Evolutionary conservation across 2,888 invertebrate genomes (phyloP), one percentile per base, ranked within the genome.

Genomic region (Leptinotarsa haldemani): DNA sequence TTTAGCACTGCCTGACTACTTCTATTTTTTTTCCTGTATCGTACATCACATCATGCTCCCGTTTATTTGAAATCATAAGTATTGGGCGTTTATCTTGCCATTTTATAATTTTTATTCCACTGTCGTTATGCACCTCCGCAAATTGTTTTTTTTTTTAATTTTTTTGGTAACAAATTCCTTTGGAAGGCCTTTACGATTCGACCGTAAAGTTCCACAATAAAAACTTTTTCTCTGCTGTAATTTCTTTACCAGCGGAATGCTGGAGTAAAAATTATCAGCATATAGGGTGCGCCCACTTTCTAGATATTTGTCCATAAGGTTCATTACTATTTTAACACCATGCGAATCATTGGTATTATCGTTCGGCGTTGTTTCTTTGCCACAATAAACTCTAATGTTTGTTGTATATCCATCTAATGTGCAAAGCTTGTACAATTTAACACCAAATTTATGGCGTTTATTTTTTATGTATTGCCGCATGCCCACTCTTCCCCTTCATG

Each of bases 221-320:
- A 70, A 47, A 65, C 50, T 70, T 65, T 18, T 66, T 53, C 22
- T 40, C 65, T 1, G 13, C 15, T 48, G 64, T 16, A 69, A 56
- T 30, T 52, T 48, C 13, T 69, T 25, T 22, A 18, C 63, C 20
- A 69, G 58, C 46, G 67, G 66, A 52, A 50, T 48, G 47, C 47
- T 53, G 18, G 56, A 74, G 48, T 48, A 16, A 65, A 67, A 67
- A 47, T 71, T 71, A 25, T 66, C 74, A n/a, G 47, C 64, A 64
- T 73, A 66, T 53, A 71, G 50, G 40, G 25, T 71, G 71, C 71
- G 65, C 53, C 48, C 71, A 13, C 13, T 80, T 76, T 68, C 82
- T 72, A 74, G 53, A 20, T 64, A 46, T 25, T 53, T n/a, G 13
- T 75, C 53, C 67, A 73, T 53, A 48, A 73, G 67, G 22, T 73